Base-by-base conservation (phyloP, 2,113 vertebrate genomes). In the Podilymbus podiceps region DNA sequence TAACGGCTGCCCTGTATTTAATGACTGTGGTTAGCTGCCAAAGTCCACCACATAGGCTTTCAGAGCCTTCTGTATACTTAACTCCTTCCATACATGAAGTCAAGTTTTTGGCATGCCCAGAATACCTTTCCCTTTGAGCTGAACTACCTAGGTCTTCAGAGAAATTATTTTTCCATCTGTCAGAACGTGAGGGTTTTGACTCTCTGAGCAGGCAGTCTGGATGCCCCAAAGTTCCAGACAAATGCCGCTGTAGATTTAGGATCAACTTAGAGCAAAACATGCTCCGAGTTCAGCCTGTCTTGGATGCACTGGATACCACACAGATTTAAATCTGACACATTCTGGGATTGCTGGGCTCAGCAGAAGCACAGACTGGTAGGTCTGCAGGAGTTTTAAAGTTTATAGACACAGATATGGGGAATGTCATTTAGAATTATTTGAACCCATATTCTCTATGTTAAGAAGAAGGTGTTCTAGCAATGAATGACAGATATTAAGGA, bases 241-340 rank as follows among this genome's bases (percentile, higher is more conserved):
- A 92, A 92, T 67, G 80, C 47, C 64, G 72, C 47, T 78, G 62
- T 31, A 78, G 52, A 82, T 72, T 72, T 7, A 1, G 33, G 52
- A 92, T 72, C 77, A 87, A 60, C 15, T 72, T 25, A 47, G 52
- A 93, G 73, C 8, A 93, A 90, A 90, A 87, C 49, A 64, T 35
- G 30, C 47, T 85, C 6, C 0, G 20, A 96, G 64, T 84, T 40
- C 68, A 91, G 25, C 3, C 0, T 47, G 47, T n/a, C 60, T 84
- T 63, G 55, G 33, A 40, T 79, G 12, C 0, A 1, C 73, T 72
- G 44, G 46, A 64, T 85, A 17, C 23, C 56, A 72, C 66, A 71
- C 31, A 88, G 77, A 91, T 95, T 81, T 81, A 93, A 86, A 92
- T 72, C 27, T 94, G 91, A 95, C 89, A 91, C 56, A 52, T 92